phyloP scores from a whole-genome alignment of 2,113 vertebrate genomes.

The Gadus macrocephalus region DNA sequence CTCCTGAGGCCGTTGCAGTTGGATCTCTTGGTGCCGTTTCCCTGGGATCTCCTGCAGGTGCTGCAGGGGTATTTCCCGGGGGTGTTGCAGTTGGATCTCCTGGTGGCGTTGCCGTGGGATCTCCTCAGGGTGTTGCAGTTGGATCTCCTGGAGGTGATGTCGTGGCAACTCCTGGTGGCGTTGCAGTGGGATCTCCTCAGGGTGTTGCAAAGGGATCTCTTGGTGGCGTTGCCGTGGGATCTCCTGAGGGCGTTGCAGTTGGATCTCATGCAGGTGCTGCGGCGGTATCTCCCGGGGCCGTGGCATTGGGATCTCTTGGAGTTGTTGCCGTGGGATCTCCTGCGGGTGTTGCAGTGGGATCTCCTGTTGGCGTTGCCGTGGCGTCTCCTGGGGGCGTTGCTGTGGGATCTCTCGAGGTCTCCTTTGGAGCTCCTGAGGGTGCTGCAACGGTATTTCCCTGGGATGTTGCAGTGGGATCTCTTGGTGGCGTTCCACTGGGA shows the following conservation, averaged over 20 bases:
- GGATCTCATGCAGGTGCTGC: conserved; percentile 3
- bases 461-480: conserved; percentile 24
- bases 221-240: conserved; percentile 23
- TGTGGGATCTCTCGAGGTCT: conserved; percentile 6
- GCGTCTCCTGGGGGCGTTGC: conserved; percentile 25
- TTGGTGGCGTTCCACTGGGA: background rate
- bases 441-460: conserved; percentile 9
- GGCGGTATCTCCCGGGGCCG: background rate
- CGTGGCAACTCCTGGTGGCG: conserved; percentile 19
- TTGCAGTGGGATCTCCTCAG: conserved; percentile 16
- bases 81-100: conserved; percentile 1
- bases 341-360: background rate
- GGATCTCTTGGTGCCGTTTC: conserved; percentile 11
- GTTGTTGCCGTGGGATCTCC: conserved; percentile 13
- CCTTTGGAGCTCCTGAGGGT: background rate
- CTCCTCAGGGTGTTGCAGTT: conserved; percentile 26
- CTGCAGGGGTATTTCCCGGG: conserved; percentile 17
- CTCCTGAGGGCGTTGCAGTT: conserved; percentile 1
- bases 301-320: conserved; percentile 19
- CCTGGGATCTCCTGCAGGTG: conserved; percentile 13
- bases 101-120: background rate
- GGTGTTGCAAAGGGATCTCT: conserved; percentile 20
- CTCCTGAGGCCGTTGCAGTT: conserved; percentile 1
- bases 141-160: conserved; percentile 16
- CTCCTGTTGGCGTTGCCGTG: background rate